Evolutionary conservation across 2,113 vertebrate species (phyloP), one percentile per base, ranked within the genome.

Genomic region (Dipodomys spectabilis): DNA sequence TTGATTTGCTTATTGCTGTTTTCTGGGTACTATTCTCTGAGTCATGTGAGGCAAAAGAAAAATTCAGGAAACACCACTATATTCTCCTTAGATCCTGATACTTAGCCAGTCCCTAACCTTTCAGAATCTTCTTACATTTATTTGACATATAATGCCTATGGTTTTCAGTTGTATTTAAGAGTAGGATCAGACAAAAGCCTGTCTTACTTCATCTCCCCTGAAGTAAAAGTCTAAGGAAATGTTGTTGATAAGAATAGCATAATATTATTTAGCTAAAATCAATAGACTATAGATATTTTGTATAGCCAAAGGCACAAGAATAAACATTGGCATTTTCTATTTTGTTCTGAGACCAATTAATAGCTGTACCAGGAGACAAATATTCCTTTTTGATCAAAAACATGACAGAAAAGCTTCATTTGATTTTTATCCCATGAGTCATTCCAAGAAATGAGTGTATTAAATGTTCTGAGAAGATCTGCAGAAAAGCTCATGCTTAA

Each of bases 261-360:
- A 84, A 81, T 85, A 57, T 89, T 89, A 18, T 84, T 84, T 91
- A 88, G 32, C 79, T 71, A 90, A 92, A 94, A 44, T 93, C 85
- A 86, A 80, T 95, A 71, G 23, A 83, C 86, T 69, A 75, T 44
- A 90, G 83, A 90, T 92, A 91, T 72, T 93, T 96, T 88, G n/a
- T 95, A 86, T 77, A 80, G 62, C 79, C 82, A 77, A 94, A 88
- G 19, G 91, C 82, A n/a, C 22, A 83, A 82, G 15, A 93, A 49
- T 90, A 16, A 96, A 68, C 35, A 72, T 72, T 64, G 77, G 64
- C 49, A 88, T 69, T 82, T 93, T 49, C 44, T 23, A 88, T 53
- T 64, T 78, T 82, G 22, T 90, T 90, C 65, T 88, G 73, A 87
- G 74, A 74, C 11, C 84, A 18, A 28, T 69, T 60, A 85, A 71